phyloP scores from a whole-genome alignment of 2,113 vertebrate species.

The Xyrauchen texanus region DNA sequence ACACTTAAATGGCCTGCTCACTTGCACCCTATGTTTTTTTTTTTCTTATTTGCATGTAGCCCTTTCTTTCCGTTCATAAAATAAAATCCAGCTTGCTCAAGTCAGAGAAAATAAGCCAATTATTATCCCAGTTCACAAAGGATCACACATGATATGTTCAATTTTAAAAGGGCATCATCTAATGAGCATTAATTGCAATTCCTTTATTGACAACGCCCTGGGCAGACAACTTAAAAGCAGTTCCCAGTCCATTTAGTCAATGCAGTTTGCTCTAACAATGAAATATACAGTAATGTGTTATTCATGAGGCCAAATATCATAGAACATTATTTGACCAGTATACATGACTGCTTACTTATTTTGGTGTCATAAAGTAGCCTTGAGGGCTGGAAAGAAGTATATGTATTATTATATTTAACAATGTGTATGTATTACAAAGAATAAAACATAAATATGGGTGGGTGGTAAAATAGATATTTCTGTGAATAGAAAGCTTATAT shows the following conservation, averaged over 20 bases:
- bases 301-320: neutral
- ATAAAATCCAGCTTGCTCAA: conserved; percentile 6
- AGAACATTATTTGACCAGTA: conserved; percentile 1
- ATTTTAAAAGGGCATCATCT: conserved; percentile 21
- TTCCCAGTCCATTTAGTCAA: neutral
- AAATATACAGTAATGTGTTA: conserved; percentile 16
- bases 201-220: conserved; percentile 15
- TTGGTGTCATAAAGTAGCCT: neutral
- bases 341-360: neutral
- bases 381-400: neutral
- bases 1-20: conserved; percentile 4
- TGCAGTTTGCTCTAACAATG: neutral
- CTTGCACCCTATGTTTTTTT: neutral
- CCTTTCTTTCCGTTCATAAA: neutral
- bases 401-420: neutral
- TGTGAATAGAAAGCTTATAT: neutral
- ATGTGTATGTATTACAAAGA: neutral
- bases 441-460: neutral
- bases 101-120: conserved; percentile 35
- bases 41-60: neutral
- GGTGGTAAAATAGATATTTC: too few relatives aligned
- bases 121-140: conserved; percentile 26
- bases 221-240: conserved; percentile 15
- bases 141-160: conserved; percentile 23
- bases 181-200: conserved; percentile 34